A percentile compares a stretch with the other conserved stretches of the same genome.
Conservation (phyloP, 2,888 invertebrate species). For the Acanthoscelides obtectus region DNA sequence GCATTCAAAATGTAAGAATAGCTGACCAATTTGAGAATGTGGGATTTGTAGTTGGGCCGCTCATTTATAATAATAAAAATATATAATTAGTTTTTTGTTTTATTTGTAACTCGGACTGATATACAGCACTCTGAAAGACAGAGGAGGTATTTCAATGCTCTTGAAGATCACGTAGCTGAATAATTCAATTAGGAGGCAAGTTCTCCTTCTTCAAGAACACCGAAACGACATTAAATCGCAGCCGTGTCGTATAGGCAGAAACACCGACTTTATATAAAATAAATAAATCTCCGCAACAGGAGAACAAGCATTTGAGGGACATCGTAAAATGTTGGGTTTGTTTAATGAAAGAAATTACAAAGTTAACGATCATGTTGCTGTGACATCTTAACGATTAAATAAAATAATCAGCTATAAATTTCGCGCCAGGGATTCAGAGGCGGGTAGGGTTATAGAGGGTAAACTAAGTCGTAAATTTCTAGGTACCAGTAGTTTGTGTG, state of each 20-base stretch:
- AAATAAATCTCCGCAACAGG: slow-evolving; percentile 13
- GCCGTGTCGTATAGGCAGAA: slow-evolving; percentile 7
- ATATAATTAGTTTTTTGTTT: no score
- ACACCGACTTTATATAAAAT: slow-evolving; percentile 8
- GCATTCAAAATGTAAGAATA: no score
- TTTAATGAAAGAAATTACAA: slow-evolving; percentile 12
- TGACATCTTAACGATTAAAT: slow-evolving; percentile 12
- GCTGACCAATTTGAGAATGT: no score
- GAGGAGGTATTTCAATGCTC: slow-evolving; percentile 1
- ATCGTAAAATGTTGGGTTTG: slow-evolving; percentile 13
- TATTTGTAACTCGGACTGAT: no score
- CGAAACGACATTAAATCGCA: not conserved
- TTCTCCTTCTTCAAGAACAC: not conserved
- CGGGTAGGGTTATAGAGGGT: not conserved
- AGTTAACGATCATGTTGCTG: slow-evolving; percentile 13
- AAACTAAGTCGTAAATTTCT: no score
- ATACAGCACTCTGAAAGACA: no score
- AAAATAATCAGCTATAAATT: slow-evolving; percentile 15
- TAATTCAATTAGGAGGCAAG: not conserved
- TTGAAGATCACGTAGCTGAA: slow-evolving; percentile 1
- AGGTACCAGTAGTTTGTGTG: no score
- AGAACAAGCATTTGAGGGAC: slow-evolving; percentile 11
- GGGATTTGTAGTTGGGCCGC: no score
- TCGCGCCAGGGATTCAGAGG: not conserved
- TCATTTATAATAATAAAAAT: no score